These are phyloP conservation scores for Nomada fucata DNA, from an alignment of 2,888 invertebrate species.

Conservation along the genomic window DNA sequence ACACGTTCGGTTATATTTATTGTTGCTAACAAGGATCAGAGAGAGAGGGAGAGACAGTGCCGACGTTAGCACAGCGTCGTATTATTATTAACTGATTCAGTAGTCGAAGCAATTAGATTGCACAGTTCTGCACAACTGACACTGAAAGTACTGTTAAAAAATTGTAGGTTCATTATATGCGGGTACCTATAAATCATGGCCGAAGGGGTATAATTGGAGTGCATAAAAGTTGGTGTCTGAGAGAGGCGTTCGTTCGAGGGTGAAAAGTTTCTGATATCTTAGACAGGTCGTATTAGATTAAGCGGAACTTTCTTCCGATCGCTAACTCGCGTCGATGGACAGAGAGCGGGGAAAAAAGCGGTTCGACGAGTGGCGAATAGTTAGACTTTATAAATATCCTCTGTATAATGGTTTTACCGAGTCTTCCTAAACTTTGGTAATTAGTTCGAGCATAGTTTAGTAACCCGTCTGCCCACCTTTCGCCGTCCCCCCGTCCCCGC, in stretches of 20 bases:
- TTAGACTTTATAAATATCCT: slow-evolving; percentile 66
- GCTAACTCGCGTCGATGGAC: slow-evolving; percentile 45
- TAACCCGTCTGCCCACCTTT: slow-evolving; percentile 53
- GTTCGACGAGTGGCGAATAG: slow-evolving; percentile 40
- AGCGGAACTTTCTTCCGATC: slow-evolving; percentile 46
- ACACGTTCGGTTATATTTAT: slow-evolving; percentile 39
- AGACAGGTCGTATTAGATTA: slow-evolving; percentile 56
- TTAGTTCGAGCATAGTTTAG: slow-evolving; percentile 70
- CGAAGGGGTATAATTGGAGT: slow-evolving; percentile 11
- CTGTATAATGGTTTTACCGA: slow-evolving; percentile 66
- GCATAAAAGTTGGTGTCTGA: slow-evolving; percentile 16
- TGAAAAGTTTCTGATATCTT: slow-evolving; percentile 41
- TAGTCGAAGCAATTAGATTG: not conserved
- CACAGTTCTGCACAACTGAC: not conserved
- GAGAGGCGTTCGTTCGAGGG: not conserved
- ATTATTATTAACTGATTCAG: slow-evolving; percentile 17
- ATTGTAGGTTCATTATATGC: too few species aligned
- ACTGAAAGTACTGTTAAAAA: not conserved
- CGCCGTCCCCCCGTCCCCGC: slow-evolving; percentile 42
- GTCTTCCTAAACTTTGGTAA: slow-evolving; percentile 65
- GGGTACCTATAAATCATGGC: not conserved
- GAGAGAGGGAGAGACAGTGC: not conserved
- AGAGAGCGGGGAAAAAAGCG: slow-evolving; percentile 12
- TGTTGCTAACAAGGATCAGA: slow-evolving; percentile 54
- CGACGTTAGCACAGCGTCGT: not conserved